Base-by-base conservation (phyloP, 1,140 invertebrate genomes). In the Nasonia vitripennis region DNA sequence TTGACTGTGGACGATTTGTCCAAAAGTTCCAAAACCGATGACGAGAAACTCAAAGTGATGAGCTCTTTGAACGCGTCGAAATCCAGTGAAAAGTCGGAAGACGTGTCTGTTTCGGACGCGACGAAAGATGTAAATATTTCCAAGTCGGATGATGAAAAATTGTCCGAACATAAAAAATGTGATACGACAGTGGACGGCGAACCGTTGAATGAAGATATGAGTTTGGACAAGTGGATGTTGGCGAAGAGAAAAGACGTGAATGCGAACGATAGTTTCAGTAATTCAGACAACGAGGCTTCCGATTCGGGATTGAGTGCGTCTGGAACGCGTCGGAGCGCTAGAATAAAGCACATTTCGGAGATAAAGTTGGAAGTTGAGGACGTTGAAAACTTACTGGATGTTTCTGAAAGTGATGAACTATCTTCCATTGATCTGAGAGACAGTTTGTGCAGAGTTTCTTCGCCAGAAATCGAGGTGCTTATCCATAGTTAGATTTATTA, bases 11-110 rank as follows among this genome's bases (percentile, higher is more conserved):
- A 85, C 37, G 34, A 74, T 75, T 34, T 67, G 10, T 80, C 17
- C 34, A 89, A 88, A 80, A 87, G 67, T 75, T 92, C 90, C 1
- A 92, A 91, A 79, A 91, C 90, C 0, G 90, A 92, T n/a, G 91
- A 91, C 51, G 91, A 91, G 55, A 91, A 91, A 78, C 75, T 91
- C 0, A 88, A 90, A 70, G 91, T 91, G 27, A 91, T 89, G 55
- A 88, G 87, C 14, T 87, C 75, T 37, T 81, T 75, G 34, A 84
- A 84, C 71, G 83, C 83, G 10, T 84, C 83, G 14, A 87, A 87
- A 62, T 75, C 31, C 48, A 78, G 71, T 6, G 87, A 88, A 68
- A 87, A 87, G 11, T 51, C 62, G 0, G 74, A 73, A 14, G 77
- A 85, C 70, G 31, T 23, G 48, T n/a, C 27, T 80, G 7, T 37